Percentiles rank a stretch among this genome's conserved stretches.
Conservation (phyloP, 2,113 vertebrate genomes). For the Epinephelus fuscoguttatus region DNA sequence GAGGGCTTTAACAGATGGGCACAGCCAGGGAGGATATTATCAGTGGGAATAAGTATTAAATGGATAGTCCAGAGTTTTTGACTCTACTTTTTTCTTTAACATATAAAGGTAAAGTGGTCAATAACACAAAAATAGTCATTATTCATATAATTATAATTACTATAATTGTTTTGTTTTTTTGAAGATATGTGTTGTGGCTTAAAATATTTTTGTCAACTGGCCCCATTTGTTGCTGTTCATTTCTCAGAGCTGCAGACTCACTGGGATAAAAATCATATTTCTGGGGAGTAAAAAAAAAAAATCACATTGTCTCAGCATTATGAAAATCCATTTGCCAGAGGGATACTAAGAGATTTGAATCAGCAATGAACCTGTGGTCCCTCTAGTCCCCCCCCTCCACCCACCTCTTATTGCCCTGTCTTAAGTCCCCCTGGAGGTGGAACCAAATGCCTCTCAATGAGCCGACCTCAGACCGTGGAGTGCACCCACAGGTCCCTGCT, state of each 20-base stretch:
- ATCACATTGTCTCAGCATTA: slow-evolving; percentile 80
- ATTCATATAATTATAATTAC: no score
- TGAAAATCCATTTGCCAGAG: slow-evolving; percentile 80
- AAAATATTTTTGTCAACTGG: slow-evolving; percentile 12
- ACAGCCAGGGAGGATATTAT: slow-evolving; percentile 33
- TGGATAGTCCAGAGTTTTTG: slow-evolving; percentile 21
- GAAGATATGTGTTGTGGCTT: not conserved
- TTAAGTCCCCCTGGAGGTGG: slow-evolving; percentile 56
- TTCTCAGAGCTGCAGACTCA: slow-evolving; percentile 33
- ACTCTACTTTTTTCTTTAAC: not conserved
- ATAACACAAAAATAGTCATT: no score
- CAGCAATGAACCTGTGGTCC: slow-evolving; percentile 75
- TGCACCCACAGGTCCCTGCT: slow-evolving; percentile 57
- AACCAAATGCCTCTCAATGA: slow-evolving; percentile 75
- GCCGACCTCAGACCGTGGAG: slow-evolving; percentile 30
- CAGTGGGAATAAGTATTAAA: slow-evolving; percentile 23
- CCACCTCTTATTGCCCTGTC: slow-evolving; percentile 35
- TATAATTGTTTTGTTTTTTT: not conserved
- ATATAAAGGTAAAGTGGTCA: no score
- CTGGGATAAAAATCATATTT: slow-evolving; percentile 36
- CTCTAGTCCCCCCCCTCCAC: slow-evolving; percentile 33
- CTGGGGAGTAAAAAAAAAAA: slow-evolving; percentile 33
- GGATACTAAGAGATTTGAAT: slow-evolving; percentile 76
- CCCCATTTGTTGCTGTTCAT: slow-evolving; percentile 22
- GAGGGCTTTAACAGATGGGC: slow-evolving; percentile 48